Evolutionary conservation across 2,113 vertebrate species (phyloP).

Genomic region (Xiphophorus couchianus): DNA sequence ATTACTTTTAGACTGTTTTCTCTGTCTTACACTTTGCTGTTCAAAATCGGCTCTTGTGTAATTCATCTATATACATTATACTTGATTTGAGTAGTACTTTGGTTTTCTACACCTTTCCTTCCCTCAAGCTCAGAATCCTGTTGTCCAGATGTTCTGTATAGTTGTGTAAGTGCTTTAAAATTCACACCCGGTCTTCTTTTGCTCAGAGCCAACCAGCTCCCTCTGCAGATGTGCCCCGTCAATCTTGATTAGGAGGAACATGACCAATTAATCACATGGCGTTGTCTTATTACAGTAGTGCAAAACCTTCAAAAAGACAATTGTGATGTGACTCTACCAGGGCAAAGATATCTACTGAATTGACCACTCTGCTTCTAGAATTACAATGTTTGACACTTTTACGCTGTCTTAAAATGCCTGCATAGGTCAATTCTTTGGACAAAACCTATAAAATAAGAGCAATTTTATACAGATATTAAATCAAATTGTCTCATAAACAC

Average conservation of each 20-base stretch:
- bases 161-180: constrained; percentile 65
- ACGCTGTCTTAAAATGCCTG: constrained; percentile 58
- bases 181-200: constrained; percentile 62
- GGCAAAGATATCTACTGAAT: background rate
- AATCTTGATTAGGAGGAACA: constrained; percentile 74
- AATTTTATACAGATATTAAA: constrained; percentile 40
- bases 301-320: no score
- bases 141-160: constrained; percentile 22
- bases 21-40: no score
- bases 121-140: background rate
- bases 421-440: constrained; percentile 52
- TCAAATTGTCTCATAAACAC: constrained; percentile 57
- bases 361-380: constrained; percentile 4
- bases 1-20: no score
- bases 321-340: background rate
- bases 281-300: constrained; percentile 7
- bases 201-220: constrained; percentile 51
- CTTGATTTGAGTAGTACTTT: no score
- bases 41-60: no score
- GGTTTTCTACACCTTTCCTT: background rate
- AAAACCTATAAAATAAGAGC: constrained; percentile 61
- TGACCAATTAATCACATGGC: constrained; percentile 62
- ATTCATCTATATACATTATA: no score
- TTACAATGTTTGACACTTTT: constrained; percentile 17
- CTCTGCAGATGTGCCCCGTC: constrained; percentile 77